These are phyloP conservation scores for Philypnodon macrostomus DNA, from an alignment of 2,797 vertebrate genomes.

Conservation along the genomic window DNA sequence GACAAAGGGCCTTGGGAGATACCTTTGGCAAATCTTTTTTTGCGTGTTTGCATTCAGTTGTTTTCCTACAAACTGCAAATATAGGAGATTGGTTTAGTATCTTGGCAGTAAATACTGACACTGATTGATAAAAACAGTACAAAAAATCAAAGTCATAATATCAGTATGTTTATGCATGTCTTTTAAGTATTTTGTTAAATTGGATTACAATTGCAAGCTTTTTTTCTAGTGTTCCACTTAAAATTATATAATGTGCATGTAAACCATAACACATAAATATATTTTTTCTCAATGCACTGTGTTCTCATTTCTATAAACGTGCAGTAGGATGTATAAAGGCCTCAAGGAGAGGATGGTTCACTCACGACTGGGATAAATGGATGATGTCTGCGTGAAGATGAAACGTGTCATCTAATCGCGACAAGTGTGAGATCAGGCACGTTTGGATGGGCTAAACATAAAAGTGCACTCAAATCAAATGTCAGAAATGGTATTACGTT, in stretches of 20 bases:
- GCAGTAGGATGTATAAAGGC: conserved; percentile 12
- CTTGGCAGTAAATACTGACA: too few species aligned
- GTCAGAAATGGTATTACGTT: conserved; percentile 59
- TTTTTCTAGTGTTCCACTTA: too few species aligned
- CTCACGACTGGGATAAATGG: conserved; percentile 7
- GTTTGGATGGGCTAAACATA: conserved; percentile 58
- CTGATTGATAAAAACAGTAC: too few species aligned
- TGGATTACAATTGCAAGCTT: too few species aligned
- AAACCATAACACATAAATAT: too few species aligned
- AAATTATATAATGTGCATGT: too few species aligned
- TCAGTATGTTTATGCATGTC: too few species aligned
- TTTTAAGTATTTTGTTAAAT: too few species aligned
- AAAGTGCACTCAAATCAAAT: conserved; percentile 59
- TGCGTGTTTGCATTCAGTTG: conserved; percentile 30
- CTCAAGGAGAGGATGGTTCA: conserved; percentile 18
- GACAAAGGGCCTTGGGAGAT: conserved; percentile 42
- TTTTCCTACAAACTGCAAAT: too few species aligned
- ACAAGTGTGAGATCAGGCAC: conserved; percentile 66
- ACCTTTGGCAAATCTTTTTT: conserved; percentile 35
- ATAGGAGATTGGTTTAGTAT: too few species aligned
- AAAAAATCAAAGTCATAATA: too few species aligned
- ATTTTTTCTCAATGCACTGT: too few species aligned
- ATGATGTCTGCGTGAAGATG: conserved; percentile 34
- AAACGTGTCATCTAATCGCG: conserved; percentile 62
- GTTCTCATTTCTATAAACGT: background rate